These are phyloP conservation scores for Scaptomyza montana DNA, from an alignment of 1,140 invertebrate species.

Conservation along the genomic window DNA sequence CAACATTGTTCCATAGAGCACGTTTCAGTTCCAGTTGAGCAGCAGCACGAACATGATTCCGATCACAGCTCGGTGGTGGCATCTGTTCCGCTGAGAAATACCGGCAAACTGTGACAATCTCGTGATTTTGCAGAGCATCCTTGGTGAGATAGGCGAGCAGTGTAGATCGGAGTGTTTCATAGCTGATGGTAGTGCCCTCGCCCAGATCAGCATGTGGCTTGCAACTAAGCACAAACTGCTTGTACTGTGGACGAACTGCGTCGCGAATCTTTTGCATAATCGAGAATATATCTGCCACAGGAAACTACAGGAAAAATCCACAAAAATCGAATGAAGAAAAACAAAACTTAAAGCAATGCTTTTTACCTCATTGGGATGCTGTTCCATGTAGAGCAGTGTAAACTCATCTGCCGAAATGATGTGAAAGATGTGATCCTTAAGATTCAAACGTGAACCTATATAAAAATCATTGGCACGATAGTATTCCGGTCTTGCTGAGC, in stretches of 20 bases:
- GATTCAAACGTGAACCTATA: slow-evolving; percentile 89
- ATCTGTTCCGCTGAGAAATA: slow-evolving; percentile 85
- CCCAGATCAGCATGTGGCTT: slow-evolving; percentile 84
- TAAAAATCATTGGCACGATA: slow-evolving; percentile 92
- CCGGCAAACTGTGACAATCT: slow-evolving; percentile 90
- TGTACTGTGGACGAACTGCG: slow-evolving; percentile 87
- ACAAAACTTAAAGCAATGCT: not conserved
- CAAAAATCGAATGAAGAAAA: not conserved
- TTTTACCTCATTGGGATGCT: slow-evolving; percentile 88
- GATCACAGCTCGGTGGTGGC: slow-evolving; percentile 83
- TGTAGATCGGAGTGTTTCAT: slow-evolving; percentile 86
- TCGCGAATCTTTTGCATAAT: slow-evolving; percentile 90
- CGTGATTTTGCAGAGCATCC: slow-evolving; percentile 89
- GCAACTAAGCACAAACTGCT: slow-evolving; percentile 89
- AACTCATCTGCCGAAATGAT: slow-evolving; percentile 93
- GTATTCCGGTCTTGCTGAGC: slow-evolving; percentile 88
- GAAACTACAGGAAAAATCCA: slow-evolving; percentile 85
- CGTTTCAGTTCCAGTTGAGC: slow-evolving; percentile 89
- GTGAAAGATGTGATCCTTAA: slow-evolving; percentile 91
- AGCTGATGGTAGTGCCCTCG: slow-evolving; percentile 69
- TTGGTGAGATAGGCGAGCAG: slow-evolving; percentile 85
- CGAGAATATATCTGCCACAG: slow-evolving; percentile 87
- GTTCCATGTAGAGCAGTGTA: slow-evolving; percentile 93
- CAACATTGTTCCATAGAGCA: slow-evolving; percentile 88
- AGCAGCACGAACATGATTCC: slow-evolving; percentile 85